Percentiles rank a stretch among this genome's conserved stretches.
These are phyloP conservation scores for Pocillopora grandis DNA, from an alignment of 92 coral and sea anemone species.

Conservation along the genomic window DNA sequence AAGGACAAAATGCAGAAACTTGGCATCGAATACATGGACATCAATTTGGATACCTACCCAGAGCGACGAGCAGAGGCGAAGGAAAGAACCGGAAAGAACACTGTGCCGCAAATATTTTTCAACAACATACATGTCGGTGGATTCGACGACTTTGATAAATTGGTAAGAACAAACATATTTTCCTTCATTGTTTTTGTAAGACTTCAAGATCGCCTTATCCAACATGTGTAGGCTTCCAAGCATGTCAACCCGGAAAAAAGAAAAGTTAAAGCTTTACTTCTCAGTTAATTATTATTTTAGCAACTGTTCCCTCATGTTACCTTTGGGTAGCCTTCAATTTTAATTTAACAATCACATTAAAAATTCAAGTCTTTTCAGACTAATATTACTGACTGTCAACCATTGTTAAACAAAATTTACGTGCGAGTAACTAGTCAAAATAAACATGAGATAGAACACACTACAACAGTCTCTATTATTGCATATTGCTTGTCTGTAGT, in stretches of 20 bases:
- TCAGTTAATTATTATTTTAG: background rate
- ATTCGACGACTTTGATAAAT: constrained; percentile 78
- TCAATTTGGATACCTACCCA: constrained; percentile 80
- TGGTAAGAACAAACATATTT: constrained; percentile 59
- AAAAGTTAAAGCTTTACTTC: background rate
- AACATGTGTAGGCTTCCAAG: background rate
- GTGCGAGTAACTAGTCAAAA: constrained; percentile 1
- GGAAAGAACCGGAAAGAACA: constrained; percentile 76
- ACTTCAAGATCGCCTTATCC: background rate
- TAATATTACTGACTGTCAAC: background rate
- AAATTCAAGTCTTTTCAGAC: too few species aligned
- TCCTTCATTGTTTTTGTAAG: background rate
- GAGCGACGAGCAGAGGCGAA: constrained; percentile 79
- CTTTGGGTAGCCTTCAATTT: too few species aligned
- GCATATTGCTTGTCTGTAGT: too few species aligned
- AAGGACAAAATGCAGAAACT: constrained; percentile 78
- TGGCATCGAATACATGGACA: constrained; percentile 72
- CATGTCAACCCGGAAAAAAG: constrained; percentile 6
- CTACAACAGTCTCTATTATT: background rate
- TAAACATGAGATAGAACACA: background rate
- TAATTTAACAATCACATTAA: too few species aligned
- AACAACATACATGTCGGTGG: constrained; percentile 89
- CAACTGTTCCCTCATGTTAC: background rate
- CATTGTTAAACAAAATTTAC: background rate
- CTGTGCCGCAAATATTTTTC: constrained; percentile 99